These are phyloP conservation scores for Amphibalanus amphitrite DNA, from an alignment of 1,140 invertebrate genomes.

Conservation along the genomic window DNA sequence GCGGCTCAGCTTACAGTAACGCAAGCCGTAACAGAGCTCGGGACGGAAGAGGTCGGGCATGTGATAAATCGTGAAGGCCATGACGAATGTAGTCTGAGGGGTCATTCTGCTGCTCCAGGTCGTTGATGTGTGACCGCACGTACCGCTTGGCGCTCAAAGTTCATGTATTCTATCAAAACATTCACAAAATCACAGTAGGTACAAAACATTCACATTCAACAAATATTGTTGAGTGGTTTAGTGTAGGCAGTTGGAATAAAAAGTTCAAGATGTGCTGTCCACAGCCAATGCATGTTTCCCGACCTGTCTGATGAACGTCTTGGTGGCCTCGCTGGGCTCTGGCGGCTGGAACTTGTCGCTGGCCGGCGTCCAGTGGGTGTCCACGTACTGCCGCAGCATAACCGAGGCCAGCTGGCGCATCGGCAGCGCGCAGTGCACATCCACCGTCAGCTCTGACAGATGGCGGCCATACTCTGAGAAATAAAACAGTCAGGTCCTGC, in stretches of 20 bases:
- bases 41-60: too few species aligned
- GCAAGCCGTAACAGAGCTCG: too few species aligned
- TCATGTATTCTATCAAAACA: not conserved
- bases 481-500: slow-evolving; percentile 2
- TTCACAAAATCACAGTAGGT: too few species aligned
- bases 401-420: slow-evolving; percentile 53
- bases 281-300: not conserved
- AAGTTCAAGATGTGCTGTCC: too few species aligned
- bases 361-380: slow-evolving; percentile 45
- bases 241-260: not conserved
- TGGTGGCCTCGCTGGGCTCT: not conserved
- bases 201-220: not conserved
- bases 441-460: slow-evolving; percentile 50
- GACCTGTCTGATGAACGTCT: slow-evolving; percentile 1
- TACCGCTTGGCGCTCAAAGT: not conserved
- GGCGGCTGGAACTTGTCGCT: slow-evolving; percentile 26
- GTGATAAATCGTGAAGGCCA: too few species aligned
- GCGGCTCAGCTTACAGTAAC: too few species aligned
- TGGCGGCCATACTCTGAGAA: slow-evolving; percentile 48
- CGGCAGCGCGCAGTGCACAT: slow-evolving; percentile 41
- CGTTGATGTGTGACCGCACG: not conserved
- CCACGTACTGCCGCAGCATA: slow-evolving; percentile 55
- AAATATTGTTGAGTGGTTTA: not conserved
- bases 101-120: too few species aligned
- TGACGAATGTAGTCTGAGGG: too few species aligned